phyloP scores from a whole-genome alignment of 1,140 invertebrate species.

The Apis laboriosa region DNA sequence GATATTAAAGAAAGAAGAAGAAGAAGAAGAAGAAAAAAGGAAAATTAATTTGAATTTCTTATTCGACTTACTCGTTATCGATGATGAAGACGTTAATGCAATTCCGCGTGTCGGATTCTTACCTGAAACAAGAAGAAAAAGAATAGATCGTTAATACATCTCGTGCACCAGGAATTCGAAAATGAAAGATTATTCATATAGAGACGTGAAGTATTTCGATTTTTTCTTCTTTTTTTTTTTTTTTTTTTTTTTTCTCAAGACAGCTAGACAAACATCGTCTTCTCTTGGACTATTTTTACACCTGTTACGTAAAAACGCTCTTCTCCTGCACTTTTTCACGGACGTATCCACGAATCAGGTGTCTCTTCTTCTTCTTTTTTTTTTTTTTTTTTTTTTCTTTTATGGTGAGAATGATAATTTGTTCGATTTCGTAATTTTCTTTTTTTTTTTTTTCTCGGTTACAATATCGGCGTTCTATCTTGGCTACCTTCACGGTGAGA shows the following conservation, averaged over 20 bases:
- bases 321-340: neutral
- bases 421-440: neutral
- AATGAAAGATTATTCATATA: neutral
- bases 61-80: constrained; percentile 18
- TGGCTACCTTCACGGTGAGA: too few species aligned
- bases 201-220: neutral
- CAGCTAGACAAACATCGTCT: neutral
- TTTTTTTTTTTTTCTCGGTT: neutral
- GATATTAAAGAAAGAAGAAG: neutral
- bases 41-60: neutral
- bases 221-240: neutral
- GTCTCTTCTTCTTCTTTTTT: neutral
- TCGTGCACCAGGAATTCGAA: neutral
- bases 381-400: neutral
- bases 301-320: neutral
- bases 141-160: neutral
- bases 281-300: constrained; percentile 1
- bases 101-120: neutral
- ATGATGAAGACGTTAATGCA: neutral
- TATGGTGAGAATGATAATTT: neutral
- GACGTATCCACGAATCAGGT: neutral
- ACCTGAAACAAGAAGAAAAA: constrained; percentile 29
- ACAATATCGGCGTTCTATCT: neutral
- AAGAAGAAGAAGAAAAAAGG: neutral
- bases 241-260: neutral